phyloP scores from a whole-genome alignment of 2,113 vertebrate genomes.

The Turnix velox region DNA sequence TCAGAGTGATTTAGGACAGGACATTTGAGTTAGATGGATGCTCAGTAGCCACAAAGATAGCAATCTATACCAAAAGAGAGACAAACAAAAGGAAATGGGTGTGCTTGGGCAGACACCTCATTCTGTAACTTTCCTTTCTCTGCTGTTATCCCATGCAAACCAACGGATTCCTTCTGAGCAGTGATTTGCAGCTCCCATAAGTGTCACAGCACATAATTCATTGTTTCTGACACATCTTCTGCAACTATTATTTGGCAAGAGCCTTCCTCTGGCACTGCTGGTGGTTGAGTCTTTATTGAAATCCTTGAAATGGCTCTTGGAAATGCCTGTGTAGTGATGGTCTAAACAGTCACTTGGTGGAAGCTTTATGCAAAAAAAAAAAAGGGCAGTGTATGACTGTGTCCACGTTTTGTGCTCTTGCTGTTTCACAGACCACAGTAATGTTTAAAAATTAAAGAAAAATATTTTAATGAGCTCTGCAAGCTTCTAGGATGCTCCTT shows the following conservation, averaged over 20 bases:
- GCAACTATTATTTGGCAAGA: neutral
- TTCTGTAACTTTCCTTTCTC: neutral
- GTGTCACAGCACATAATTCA: neutral
- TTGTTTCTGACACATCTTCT: neutral
- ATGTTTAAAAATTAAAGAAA: neutral
- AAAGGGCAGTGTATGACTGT: neutral
- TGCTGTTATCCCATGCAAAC: neutral
- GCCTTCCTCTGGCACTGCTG: neutral
- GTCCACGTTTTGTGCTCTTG: neutral
- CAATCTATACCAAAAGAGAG: neutral
- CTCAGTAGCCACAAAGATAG: neutral
- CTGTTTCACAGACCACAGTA: neutral
- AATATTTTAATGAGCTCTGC: neutral
- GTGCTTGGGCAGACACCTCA: neutral
- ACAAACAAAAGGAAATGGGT: neutral
- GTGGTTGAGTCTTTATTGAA: neutral
- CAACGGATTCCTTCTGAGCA: neutral
- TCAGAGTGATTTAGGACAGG: neutral
- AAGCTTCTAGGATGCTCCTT: neutral
- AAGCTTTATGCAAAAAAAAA: neutral
- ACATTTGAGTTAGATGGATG: neutral
- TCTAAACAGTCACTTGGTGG: neutral
- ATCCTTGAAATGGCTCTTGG: neutral
- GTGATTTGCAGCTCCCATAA: neutral
- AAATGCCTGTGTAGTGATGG: neutral